These are phyloP conservation scores for Alcis repandata DNA, from an alignment of 2,888 invertebrate genomes.

Conservation along the genomic window DNA sequence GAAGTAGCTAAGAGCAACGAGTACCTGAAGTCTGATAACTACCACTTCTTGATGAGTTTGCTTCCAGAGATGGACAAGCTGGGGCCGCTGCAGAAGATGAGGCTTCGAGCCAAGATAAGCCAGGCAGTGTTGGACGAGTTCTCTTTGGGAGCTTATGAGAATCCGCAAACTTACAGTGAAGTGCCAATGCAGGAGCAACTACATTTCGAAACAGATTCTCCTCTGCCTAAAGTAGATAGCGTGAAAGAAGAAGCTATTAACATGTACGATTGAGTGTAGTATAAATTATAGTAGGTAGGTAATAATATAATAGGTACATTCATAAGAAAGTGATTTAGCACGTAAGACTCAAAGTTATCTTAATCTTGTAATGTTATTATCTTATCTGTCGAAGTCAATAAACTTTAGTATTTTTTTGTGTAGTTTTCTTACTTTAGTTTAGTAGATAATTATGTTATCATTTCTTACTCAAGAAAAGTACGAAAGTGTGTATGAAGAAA, in stretches of 20 bases:
- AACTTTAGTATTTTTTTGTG: neutral
- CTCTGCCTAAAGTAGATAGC: slow-evolving; percentile 12
- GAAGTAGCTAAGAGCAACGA: slow-evolving; percentile 38
- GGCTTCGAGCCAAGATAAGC: slow-evolving; percentile 43
- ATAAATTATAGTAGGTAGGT: neutral
- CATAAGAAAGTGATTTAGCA: neutral
- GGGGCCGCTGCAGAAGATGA: slow-evolving; percentile 42
- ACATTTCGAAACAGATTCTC: slow-evolving; percentile 14
- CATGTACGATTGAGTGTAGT: slow-evolving; percentile 39
- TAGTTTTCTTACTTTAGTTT: no score
- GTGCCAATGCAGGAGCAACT: slow-evolving; percentile 24
- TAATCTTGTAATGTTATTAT: neutral
- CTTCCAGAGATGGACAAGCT: slow-evolving; percentile 48
- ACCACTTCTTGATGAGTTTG: slow-evolving; percentile 47
- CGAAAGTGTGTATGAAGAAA: no score
- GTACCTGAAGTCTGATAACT: slow-evolving; percentile 43
- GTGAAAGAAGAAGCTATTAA: slow-evolving; percentile 44
- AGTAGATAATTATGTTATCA: no score
- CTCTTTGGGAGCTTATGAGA: slow-evolving; percentile 20
- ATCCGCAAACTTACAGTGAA: slow-evolving; percentile 20
- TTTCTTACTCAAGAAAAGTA: no score
- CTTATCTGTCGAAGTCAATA: neutral
- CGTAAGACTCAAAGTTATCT: neutral
- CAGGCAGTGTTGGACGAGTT: slow-evolving; percentile 44
- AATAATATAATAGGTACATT: neutral